These are phyloP conservation scores for Carpatolechia fugitivella DNA, from an alignment of 2,888 invertebrate genomes.

Conservation along the genomic window DNA sequence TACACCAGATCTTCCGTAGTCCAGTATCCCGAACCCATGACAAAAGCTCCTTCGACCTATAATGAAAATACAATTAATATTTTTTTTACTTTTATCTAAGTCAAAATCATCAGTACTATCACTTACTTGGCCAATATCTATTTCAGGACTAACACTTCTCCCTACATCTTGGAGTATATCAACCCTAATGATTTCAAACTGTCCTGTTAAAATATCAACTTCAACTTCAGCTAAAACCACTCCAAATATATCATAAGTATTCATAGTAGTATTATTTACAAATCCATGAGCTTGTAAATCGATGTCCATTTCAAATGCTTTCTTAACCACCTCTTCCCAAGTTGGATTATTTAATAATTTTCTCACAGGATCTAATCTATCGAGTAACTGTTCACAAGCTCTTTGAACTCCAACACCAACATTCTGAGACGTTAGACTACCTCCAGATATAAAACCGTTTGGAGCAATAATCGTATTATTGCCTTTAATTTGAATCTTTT, in stretches of 20 bases:
- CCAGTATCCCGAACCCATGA: conserved; percentile 87
- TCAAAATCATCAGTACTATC: background rate
- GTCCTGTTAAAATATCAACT: conserved; percentile 88
- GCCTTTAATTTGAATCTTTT: conserved; percentile 79
- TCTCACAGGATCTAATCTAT: conserved; percentile 58
- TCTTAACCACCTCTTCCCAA: conserved; percentile 74
- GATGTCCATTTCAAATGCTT: conserved; percentile 68
- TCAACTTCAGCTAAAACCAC: conserved; percentile 83
- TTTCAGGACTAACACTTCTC: conserved; percentile 82
- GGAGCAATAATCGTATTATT: conserved; percentile 73
- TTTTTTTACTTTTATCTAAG: background rate
- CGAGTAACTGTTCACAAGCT: conserved; percentile 41
- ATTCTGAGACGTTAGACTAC: conserved; percentile 73
- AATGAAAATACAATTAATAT: conserved; percentile 9
- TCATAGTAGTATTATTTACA: conserved; percentile 58
- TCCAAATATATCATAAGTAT: conserved; percentile 79
- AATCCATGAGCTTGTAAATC: conserved; percentile 76
- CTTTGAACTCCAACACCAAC: conserved; percentile 44
- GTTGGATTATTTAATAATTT: conserved; percentile 61
- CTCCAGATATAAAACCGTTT: conserved; percentile 79
- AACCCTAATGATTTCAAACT: conserved; percentile 80
- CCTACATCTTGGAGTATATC: conserved; percentile 86
- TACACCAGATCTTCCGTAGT: conserved; percentile 84
- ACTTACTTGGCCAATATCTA: conserved; percentile 84
- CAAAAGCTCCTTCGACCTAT: conserved; percentile 85